Evolutionary conservation across 2,888 invertebrate genomes (phyloP).

Genomic region (Amphimallon solstitiale): DNA sequence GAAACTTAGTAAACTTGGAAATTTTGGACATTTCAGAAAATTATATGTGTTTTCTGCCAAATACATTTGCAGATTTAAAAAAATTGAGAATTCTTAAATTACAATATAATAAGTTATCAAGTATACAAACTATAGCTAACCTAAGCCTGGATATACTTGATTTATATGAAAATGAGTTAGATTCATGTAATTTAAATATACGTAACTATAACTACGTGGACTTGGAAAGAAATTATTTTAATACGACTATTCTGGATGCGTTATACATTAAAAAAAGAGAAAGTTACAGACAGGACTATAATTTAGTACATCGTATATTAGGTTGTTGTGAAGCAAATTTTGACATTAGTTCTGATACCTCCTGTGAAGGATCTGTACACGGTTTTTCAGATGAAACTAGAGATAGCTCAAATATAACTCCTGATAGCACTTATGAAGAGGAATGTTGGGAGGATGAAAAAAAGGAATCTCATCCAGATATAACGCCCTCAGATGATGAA

Average conservation of each 20-base stretch:
- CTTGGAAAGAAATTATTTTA: conserved; percentile 21
- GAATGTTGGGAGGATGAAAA: conserved; percentile 31
- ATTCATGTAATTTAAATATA: conserved; percentile 9
- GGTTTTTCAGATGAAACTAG: neutral
- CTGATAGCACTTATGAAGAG: conserved; percentile 3
- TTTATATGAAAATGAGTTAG: conserved; percentile 31
- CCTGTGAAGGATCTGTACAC: neutral
- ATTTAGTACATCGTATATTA: neutral
- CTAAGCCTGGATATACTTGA: conserved; percentile 28
- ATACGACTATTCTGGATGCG: conserved; percentile 1
- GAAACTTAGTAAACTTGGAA: conserved; percentile 8
- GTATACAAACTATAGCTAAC: neutral
- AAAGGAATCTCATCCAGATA: conserved; percentile 21
- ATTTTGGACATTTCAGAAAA: conserved; percentile 25
- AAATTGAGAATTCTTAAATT: conserved; percentile 12
- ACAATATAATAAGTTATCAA: conserved; percentile 18
- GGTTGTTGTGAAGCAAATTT: neutral
- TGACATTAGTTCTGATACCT: neutral
- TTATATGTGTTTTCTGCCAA: conserved; percentile 10
- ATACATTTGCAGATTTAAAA: conserved; percentile 2
- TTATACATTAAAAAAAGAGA: conserved; percentile 7
- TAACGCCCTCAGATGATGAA: conserved; percentile 34
- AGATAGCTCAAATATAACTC: neutral
- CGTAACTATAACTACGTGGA: conserved; percentile 11
- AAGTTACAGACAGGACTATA: conserved; percentile 12